Evolutionary conservation across 1,140 invertebrate genomes (phyloP), one percentile per base, ranked within the genome.

Genomic region (Zaprionus davidi): DNA sequence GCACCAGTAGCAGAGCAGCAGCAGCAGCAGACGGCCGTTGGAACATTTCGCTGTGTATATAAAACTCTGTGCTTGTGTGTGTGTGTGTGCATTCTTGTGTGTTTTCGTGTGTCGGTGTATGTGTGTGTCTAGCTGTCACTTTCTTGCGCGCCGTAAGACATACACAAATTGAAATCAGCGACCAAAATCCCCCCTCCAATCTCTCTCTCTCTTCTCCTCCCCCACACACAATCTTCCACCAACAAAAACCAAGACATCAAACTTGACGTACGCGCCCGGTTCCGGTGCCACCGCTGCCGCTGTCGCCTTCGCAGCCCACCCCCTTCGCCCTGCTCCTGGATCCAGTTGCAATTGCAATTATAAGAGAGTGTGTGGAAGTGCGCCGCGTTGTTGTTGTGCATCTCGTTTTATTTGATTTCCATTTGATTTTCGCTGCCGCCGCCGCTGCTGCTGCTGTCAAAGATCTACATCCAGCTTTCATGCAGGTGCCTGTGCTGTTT

Each of bases 121-220:
- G n/a, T 86, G 58, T 74, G 84, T 74, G 75, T 87, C 85, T 87
- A 84, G 84, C 85, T 90, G 74, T 87, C 84, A 83, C 85, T 88
- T 83, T 87, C 84, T 88, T 79, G 69, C 84, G 81, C 74, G 81
- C 71, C 84, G 73, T 36, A 84, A 83, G 72, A 83, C 72, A 87
- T 80, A 82, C 74, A 84, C 81, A 87, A 83, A 83, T 88, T 84
- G 34, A 81, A 79, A 78, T 60, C 60, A 79, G 69, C 70, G 63
- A 76, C 31, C 22, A 78, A 68, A 66, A 63, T 73, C 78, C 79
- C 65, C 76, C 60, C 31, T 26, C 51, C 53, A 31, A 62, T 17
- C 59, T 49, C 57, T 36, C 59, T 57, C 66, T 28, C 55, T 70
- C 58, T 53, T 51, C 11, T 51, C 66, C 53, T 59, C 56, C 67